Evolutionary conservation across 1,140 invertebrate species (phyloP).

Genomic region (Pentalonia nigronervosa): DNA sequence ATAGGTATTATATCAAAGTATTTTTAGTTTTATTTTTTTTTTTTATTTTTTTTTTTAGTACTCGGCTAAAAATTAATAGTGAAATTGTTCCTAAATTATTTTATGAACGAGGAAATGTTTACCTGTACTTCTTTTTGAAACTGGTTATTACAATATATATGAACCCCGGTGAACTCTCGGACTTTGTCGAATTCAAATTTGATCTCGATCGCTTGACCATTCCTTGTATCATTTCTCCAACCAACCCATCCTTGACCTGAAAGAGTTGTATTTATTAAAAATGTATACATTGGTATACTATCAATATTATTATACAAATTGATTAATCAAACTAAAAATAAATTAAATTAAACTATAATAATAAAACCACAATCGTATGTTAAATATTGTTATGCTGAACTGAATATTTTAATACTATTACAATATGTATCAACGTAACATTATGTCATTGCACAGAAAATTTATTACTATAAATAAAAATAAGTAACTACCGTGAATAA

Average conservation of each 20-base stretch:
- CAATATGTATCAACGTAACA: background rate
- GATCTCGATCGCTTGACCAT: constrained; percentile 74
- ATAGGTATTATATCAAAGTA: too few relatives aligned
- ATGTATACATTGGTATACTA: background rate
- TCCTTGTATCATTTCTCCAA: constrained; percentile 83
- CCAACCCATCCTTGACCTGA: constrained; percentile 84
- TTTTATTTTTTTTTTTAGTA: too few relatives aligned
- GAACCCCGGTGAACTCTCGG: constrained; percentile 84
- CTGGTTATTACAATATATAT: constrained; percentile 83
- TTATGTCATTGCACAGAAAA: background rate
- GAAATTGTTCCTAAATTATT: background rate
- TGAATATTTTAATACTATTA: background rate
- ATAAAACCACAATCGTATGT: background rate
- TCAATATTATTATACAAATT: background rate
- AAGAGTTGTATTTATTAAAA: constrained; percentile 8
- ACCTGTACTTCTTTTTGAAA: constrained; percentile 83
- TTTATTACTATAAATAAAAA: background rate
- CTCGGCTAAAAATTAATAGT: background rate
- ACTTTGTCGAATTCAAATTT: constrained; percentile 89
- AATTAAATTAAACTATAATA: background rate
- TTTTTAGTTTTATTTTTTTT: too few relatives aligned
- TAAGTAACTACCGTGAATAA: background rate
- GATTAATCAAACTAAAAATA: background rate
- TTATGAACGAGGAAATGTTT: constrained; percentile 54
- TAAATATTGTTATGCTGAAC: background rate